Conservation (phyloP, 2,113 vertebrate species). For the Morone saxatilis region DNA sequence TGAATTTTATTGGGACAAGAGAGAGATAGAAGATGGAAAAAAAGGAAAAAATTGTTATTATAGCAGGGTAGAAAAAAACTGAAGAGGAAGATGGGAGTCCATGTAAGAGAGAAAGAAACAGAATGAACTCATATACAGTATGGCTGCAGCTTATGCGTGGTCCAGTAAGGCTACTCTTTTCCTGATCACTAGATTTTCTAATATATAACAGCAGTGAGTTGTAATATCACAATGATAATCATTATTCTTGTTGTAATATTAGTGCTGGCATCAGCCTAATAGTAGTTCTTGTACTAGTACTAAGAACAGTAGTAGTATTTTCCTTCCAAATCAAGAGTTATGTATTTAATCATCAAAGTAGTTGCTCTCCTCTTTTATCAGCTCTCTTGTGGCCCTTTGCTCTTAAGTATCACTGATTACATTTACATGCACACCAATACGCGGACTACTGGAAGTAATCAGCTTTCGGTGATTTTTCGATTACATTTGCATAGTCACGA, state of each 20-base stretch:
- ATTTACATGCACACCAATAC: constrained; percentile 24
- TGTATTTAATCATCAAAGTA: constrained; percentile 25
- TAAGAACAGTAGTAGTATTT: neutral
- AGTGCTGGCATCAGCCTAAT: neutral
- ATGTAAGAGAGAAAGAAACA: neutral
- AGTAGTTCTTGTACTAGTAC: neutral
- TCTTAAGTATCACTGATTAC: constrained; percentile 20
- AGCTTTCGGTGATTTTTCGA: constrained; percentile 6
- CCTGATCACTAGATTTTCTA: neutral
- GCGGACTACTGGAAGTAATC: neutral
- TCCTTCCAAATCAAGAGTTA: neutral
- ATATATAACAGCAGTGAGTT: neutral
- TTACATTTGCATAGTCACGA: constrained; percentile 4
- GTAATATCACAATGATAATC: neutral
- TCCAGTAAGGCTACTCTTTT: neutral
- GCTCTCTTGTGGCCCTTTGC: constrained; percentile 1
- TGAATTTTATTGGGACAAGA: constrained; percentile 64
- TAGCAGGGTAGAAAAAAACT: neutral
- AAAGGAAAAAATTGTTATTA: constrained; percentile 11
- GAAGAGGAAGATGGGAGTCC: neutral
- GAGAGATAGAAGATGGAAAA: constrained; percentile 10
- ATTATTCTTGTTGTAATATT: neutral
- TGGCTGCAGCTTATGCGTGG: neutral
- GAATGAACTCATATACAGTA: neutral
- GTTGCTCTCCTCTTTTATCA: neutral